Conservation (phyloP, 2,888 invertebrate genomes). For the Bimastos eiseni region DNA sequence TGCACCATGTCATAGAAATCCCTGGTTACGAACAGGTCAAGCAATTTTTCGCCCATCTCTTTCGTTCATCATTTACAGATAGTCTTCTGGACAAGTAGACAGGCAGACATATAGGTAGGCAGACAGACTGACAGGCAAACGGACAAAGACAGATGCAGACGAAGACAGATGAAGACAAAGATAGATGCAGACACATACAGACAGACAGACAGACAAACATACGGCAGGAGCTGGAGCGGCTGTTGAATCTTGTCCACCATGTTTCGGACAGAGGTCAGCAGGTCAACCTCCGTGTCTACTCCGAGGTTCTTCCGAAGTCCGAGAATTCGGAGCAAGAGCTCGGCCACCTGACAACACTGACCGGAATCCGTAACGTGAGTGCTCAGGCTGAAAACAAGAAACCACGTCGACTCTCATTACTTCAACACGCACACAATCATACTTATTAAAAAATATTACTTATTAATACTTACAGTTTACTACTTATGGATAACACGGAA, state of each 20-base stretch:
- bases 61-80: too few relatives aligned
- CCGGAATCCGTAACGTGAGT: conserved; percentile 51
- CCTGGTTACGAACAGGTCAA: too few relatives aligned
- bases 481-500: background rate
- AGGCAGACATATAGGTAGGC: too few relatives aligned
- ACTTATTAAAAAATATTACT: too few relatives aligned
- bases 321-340: conserved; percentile 56
- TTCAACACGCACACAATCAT: background rate
- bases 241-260: conserved; percentile 72
- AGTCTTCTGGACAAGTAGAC: too few relatives aligned
- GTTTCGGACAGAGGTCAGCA: conserved; percentile 76
- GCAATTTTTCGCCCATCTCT: too few relatives aligned
- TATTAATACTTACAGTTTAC: background rate
- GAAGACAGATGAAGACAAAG: too few relatives aligned
- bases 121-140: too few relatives aligned
- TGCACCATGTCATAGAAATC: too few relatives aligned
- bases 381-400: conserved; percentile 49
- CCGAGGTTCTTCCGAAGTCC: conserved; percentile 35
- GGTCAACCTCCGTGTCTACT: conserved; percentile 55
- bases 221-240: conserved; percentile 72
- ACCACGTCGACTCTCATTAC: background rate
- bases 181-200: too few relatives aligned
- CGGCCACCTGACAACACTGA: conserved; percentile 50
- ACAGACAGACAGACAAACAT: conserved; percentile 54
- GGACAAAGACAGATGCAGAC: too few relatives aligned